Evolutionary conservation across 1,140 invertebrate species (phyloP).

Genomic region (Olivierus martensii): DNA sequence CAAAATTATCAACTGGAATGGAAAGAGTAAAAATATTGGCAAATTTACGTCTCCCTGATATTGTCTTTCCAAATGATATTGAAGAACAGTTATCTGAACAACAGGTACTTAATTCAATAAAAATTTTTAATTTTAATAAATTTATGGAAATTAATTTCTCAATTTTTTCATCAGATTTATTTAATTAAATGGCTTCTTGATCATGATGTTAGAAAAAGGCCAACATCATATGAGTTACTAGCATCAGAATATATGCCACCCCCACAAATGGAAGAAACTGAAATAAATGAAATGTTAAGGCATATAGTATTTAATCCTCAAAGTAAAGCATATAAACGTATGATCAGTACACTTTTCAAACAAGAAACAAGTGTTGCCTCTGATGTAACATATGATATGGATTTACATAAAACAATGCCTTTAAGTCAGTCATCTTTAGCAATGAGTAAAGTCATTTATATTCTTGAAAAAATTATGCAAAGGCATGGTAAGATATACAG

Average conservation of each 20-base stretch:
- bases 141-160: no score
- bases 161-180: constrained; percentile 19
- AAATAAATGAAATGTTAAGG: constrained; percentile 57
- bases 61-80: constrained; percentile 51
- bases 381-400: constrained; percentile 60
- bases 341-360: constrained; percentile 43
- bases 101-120: constrained; percentile 22
- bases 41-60: constrained; percentile 47
- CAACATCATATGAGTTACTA: constrained; percentile 67
- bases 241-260: constrained; percentile 64
- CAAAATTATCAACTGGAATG: constrained; percentile 65
- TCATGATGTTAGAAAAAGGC: constrained; percentile 66
- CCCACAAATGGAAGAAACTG: constrained; percentile 57
- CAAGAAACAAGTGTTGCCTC: constrained; percentile 44
- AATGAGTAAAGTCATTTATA: constrained; percentile 25
- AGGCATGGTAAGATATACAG: constrained; percentile 12
- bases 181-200: constrained; percentile 58
- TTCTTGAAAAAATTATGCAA: constrained; percentile 46
- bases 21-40: constrained; percentile 66
- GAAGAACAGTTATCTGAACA: constrained; percentile 31
- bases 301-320: constrained; percentile 62
- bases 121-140: no score
- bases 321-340: constrained; percentile 62
- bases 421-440: constrained; percentile 5
- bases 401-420: constrained; percentile 23